Evolutionary conservation across 92 coral and sea anemone genomes (phyloP).

Genomic region (Epizoanthus stellaris): DNA sequence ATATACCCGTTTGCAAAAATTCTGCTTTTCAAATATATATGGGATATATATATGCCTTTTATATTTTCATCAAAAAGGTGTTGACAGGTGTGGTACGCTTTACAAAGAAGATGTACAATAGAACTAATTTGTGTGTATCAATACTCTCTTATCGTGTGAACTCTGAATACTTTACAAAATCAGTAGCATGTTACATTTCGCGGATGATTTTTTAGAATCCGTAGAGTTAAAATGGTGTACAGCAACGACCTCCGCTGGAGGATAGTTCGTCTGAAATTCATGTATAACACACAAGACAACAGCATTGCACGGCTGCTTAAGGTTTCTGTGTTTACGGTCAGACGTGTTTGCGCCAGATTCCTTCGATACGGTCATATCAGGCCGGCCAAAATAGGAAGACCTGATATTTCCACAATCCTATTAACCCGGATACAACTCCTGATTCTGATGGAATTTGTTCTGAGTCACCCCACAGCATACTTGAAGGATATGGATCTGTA

Average conservation of each 20-base stretch:
- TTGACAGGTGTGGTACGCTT: constrained; percentile 3
- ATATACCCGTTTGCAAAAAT: background rate
- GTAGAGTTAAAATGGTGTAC: constrained; percentile 39
- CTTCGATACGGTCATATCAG: constrained; percentile 22
- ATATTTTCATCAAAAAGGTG: background rate
- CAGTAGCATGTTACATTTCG: background rate
- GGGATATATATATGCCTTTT: background rate
- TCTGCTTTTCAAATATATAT: background rate
- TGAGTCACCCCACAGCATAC: constrained; percentile 28
- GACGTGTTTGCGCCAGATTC: constrained; percentile 16
- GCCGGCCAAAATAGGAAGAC: constrained; percentile 53
- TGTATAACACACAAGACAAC: background rate
- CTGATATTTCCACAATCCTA: constrained; percentile 48
- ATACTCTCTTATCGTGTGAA: no score
- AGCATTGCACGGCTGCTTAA: constrained; percentile 6
- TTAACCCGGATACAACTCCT: constrained; percentile 49
- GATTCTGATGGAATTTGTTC: constrained; percentile 43
- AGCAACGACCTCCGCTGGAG: constrained; percentile 54
- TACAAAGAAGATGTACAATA: background rate
- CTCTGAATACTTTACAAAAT: background rate
- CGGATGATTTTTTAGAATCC: background rate
- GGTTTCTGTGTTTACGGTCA: constrained; percentile 29
- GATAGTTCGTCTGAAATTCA: constrained; percentile 1
- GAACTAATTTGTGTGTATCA: no score
- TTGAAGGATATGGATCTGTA: constrained; percentile 37